Conservation (phyloP, 2,797 vertebrate genomes). For the Acrossocheilus wenchowensis region DNA sequence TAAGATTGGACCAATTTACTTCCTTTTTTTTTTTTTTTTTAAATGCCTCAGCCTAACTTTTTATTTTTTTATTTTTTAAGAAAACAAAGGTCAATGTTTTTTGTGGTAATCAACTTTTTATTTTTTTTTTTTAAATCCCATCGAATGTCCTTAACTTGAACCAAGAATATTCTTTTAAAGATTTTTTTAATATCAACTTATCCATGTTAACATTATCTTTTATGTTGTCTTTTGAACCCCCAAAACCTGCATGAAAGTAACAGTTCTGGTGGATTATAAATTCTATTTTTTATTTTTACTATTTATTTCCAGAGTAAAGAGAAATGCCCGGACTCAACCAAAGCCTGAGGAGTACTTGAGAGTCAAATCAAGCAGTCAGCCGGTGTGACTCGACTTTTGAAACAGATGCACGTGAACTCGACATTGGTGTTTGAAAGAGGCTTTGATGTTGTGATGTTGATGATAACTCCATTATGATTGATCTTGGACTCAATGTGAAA, state of each 20-base stretch:
- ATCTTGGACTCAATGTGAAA: conserved; percentile 11
- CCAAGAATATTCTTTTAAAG: not conserved
- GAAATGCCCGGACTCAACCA: conserved; percentile 60
- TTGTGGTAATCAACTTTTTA: no score
- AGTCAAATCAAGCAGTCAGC: conserved; percentile 60
- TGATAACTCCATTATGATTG: not conserved
- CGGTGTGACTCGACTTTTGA: not conserved
- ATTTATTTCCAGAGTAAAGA: conserved; percentile 68
- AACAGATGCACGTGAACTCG: conserved; percentile 6
- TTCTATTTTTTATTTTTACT: no score
- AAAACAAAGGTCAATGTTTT: not conserved
- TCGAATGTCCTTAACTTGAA: not conserved
- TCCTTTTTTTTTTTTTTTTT: no score
- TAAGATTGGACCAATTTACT: no score
- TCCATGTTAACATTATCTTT: no score
- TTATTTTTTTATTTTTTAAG: no score
- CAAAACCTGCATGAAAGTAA: not conserved
- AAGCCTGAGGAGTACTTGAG: conserved; percentile 66
- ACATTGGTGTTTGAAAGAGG: not conserved
- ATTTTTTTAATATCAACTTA: no score
- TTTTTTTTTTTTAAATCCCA: not conserved
- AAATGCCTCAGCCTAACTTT: no score
- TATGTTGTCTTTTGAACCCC: not conserved
- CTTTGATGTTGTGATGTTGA: not conserved
- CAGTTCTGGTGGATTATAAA: not conserved